Evolutionary conservation across 2,113 vertebrate species (phyloP), one percentile per base, ranked within the genome.

Genomic region (Ceratotherium simum): DNA sequence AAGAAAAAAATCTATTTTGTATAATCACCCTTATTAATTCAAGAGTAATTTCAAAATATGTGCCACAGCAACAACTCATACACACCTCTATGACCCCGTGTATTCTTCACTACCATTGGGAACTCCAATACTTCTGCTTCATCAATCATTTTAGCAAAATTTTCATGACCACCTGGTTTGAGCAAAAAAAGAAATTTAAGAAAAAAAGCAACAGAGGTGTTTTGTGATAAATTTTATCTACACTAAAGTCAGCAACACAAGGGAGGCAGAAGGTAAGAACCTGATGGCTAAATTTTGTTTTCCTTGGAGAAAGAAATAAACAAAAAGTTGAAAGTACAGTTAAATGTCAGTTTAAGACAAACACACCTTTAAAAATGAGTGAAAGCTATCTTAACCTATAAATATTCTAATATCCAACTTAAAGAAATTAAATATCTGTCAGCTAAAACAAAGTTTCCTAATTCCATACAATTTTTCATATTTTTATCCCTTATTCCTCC

Each of bases 101-200:
- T 99, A 92, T 99, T 99, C 98, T 99, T 99, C 97, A 99, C 99
- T 93, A 99, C 99, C 99, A 99, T 99, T 81, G 99, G 99, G 95
- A 99, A 99, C 97, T 99, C 99, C 98, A 99, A 97, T 25, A 99
- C 99, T 98, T 99, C 99, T 64, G 99, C 99, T 98, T 99, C 99
- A 98, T 99, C 99, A 97, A 99, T 99, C 99, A 99, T 99, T 98
- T 99, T 99, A 97, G 99, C 98, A 98, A 99, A 99, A 98, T 99
- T 99, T 98, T 99, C 99, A 96, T 99, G 99, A 98, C 99, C 99
- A 96, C 99, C 99, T 99, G 98, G 95, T 91, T 90, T 85, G 98
- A 97, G 95, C 93, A 98, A 94, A 97, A 98, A 98, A 98, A 82
- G 56, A 98, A 93, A 83, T 31, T 60, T 88, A 86, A 82, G 27